phyloP scores from a whole-genome alignment of 1,140 invertebrate genomes.

The Drosophila nikananu region DNA sequence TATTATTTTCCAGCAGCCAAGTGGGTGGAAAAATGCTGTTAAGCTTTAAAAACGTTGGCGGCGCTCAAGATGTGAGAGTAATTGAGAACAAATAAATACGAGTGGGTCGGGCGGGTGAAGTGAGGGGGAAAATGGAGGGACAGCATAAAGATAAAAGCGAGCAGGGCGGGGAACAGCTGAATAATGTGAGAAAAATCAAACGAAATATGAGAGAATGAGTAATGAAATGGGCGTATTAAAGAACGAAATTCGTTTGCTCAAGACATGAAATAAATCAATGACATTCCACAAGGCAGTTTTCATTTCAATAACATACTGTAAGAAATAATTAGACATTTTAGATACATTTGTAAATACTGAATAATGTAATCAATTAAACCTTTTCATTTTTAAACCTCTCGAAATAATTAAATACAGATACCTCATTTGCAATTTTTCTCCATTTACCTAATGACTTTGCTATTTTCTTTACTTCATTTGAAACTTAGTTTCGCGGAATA shows the following conservation, averaged over 20 bases:
- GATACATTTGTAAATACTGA: not conserved
- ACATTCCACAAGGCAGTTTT: not conserved
- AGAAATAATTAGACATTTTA: not conserved
- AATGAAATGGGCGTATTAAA: slow-evolving; percentile 41
- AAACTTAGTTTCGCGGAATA: not conserved
- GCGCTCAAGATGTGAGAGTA: slow-evolving; percentile 38
- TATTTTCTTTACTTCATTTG: not conserved
- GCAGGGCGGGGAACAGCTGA: slow-evolving; percentile 8
- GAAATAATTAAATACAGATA: not conserved
- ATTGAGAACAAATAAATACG: slow-evolving; percentile 66
- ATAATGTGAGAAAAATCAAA: slow-evolving; percentile 28
- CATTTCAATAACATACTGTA: slow-evolving; percentile 1
- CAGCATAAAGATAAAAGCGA: slow-evolving; percentile 27
- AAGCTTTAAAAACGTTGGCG: slow-evolving; percentile 69
- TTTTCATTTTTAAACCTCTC: not conserved
- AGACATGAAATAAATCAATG: slow-evolving; percentile 31
- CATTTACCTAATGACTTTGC: not conserved
- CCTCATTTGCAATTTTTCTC: not conserved
- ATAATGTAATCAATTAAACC: not conserved
- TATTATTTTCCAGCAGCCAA: slow-evolving; percentile 52
- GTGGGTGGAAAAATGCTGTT: slow-evolving; percentile 65
- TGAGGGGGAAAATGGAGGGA: not conserved
- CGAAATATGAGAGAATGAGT: slow-evolving; percentile 45
- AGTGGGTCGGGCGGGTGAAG: slow-evolving; percentile 20
- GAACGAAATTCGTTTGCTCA: slow-evolving; percentile 13